These are phyloP conservation scores for Nyctibius bracteatus DNA, from an alignment of 2,113 vertebrate species.

Conservation along the genomic window DNA sequence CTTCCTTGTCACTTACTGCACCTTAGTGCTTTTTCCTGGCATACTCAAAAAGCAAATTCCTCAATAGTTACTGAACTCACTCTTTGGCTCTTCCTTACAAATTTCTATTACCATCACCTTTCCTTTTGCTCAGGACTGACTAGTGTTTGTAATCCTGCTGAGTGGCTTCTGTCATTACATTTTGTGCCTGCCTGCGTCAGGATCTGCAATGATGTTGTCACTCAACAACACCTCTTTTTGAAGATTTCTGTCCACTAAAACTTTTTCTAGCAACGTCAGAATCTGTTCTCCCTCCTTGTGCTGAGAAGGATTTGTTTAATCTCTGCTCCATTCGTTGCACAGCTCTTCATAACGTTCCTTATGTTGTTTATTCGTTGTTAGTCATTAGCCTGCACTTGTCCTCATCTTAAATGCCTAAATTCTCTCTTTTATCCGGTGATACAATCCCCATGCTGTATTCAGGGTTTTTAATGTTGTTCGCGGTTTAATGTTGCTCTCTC, in stretches of 20 bases:
- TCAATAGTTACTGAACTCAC: neutral
- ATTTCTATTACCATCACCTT: neutral
- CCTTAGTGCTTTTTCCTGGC: neutral
- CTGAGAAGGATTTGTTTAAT: neutral
- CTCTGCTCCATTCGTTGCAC: neutral
- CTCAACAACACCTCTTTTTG: neutral
- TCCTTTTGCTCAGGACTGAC: neutral
- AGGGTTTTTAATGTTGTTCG: neutral
- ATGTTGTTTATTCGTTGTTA: neutral
- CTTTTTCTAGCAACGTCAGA: neutral
- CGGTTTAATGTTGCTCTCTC: neutral
- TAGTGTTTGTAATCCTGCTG: neutral
- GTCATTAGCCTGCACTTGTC: neutral
- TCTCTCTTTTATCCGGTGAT: neutral
- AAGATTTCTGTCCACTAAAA: neutral
- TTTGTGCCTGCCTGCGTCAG: neutral
- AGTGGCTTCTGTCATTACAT: neutral
- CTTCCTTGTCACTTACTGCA: neutral
- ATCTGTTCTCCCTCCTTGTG: neutral
- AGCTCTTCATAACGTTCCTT: neutral
- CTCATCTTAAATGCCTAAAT: neutral
- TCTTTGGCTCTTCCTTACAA: neutral
- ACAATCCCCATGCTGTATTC: fast-evolving
- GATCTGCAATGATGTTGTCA: neutral
- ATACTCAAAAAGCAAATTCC: neutral